Conservation (phyloP, 2,888 invertebrate species). For the Cheilosia grossa region DNA sequence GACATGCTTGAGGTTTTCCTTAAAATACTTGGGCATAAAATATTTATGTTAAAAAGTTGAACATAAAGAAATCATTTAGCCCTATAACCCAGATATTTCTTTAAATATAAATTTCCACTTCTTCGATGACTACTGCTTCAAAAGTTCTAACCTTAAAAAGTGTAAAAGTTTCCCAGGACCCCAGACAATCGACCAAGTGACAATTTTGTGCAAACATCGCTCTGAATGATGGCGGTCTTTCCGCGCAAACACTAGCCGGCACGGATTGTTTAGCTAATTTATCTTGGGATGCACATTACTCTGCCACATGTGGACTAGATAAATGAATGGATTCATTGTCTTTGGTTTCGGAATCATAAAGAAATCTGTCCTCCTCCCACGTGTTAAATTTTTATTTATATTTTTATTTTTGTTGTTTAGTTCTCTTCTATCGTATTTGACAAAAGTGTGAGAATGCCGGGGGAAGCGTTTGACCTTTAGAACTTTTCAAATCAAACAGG, state of each 20-base stretch:
- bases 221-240: not conserved
- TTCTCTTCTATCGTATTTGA: not conserved
- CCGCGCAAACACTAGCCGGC: not conserved
- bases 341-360: constrained; percentile 7
- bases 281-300: constrained; percentile 21
- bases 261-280: constrained; percentile 27
- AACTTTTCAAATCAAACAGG: constrained; percentile 46
- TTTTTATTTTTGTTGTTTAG: not conserved
- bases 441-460: constrained; percentile 8
- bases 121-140: too few species aligned
- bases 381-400: not conserved
- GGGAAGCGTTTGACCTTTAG: constrained; percentile 28
- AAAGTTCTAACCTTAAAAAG: not conserved
- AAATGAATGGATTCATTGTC: constrained; percentile 38
- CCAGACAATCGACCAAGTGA: constrained; percentile 1
- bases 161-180: not conserved
- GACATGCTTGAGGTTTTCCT: constrained; percentile 9
- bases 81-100: not conserved
- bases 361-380: constrained; percentile 14
- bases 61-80: constrained; percentile 11
- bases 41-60: constrained; percentile 34
- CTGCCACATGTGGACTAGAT: constrained; percentile 32
- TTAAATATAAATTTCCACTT: constrained; percentile 31
- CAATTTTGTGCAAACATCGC: constrained; percentile 3
- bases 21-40: constrained; percentile 19